Evolutionary conservation across 1,140 invertebrate genomes (phyloP).

Genomic region (Chrysomallon squamiferum): DNA sequence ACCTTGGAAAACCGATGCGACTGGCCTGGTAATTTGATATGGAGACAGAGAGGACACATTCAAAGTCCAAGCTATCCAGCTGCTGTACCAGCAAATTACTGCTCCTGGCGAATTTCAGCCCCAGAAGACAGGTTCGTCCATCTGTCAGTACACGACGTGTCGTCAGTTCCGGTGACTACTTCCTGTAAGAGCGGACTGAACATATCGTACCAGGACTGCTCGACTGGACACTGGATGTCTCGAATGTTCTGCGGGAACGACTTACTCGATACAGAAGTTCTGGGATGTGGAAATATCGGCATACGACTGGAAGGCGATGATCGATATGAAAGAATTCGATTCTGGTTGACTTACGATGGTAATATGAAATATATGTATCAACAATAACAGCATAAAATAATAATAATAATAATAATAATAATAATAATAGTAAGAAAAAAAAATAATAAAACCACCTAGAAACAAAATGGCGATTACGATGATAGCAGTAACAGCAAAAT

Average conservation of each 20-base stretch:
- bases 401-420: too few species aligned
- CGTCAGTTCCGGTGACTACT: neutral
- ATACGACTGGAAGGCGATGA: neutral
- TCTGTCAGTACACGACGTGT: conserved; percentile 4
- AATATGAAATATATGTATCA: too few species aligned
- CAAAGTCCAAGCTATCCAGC: neutral
- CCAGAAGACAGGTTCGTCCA: conserved; percentile 2
- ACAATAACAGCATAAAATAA: too few species aligned
- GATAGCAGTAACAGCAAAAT: too few species aligned
- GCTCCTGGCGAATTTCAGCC: neutral
- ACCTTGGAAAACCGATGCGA: neutral
- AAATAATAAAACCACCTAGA: too few species aligned
- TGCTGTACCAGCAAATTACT: neutral
- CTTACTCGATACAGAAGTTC: neutral
- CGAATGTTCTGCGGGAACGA: neutral
- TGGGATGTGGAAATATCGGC: neutral
- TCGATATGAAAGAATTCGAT: neutral
- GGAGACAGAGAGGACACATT: neutral
- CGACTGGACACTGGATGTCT: neutral
- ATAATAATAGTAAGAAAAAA: too few species aligned
- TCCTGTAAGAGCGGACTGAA: neutral
- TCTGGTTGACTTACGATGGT: neutral
- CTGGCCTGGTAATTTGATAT: neutral
- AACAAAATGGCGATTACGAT: too few species aligned
- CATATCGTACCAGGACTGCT: neutral